Evolutionary conservation across 2,797 vertebrate species (phyloP), one percentile per base, ranked within the genome.

Genomic region (Phoxinus dragarum): DNA sequence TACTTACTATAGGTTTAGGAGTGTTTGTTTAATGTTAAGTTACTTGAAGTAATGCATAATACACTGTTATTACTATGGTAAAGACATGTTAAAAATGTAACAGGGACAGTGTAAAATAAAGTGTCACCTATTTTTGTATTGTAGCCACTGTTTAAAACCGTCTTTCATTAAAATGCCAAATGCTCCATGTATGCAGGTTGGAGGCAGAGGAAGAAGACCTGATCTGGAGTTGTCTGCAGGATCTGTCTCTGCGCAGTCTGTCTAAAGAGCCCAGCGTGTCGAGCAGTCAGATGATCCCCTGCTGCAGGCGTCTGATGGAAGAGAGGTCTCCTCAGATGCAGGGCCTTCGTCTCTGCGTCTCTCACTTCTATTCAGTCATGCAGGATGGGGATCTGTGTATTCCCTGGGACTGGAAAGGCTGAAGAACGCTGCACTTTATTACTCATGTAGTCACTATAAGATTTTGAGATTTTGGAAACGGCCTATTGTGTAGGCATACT

Each of bases 361-460:
- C 98, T 0, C 96, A 97, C 74, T 99, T 97, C 90, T 99, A 98
- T 92, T 98, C 98, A 0, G 97, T 99, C 68, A 94, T 97, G 94
- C 97, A 99, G 90, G 98, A 99, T 4, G 98, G 98, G 68, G 97
- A 98, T 91, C 92, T 99, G 6, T 98, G 97, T 89, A 96, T 99
- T 83, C 98, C 98, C 52, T 99, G 98, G 98, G 96, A 99, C 90
- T 99, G 97, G 97, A 98, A 97, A 90, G 93, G 91, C 86, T 97
- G 94, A 96, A 88, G 10, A 31, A 16, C 4, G 27, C 31, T 47
- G 27, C 16, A 47, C 4, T 36, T 47, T 34, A 66, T 78, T 68
- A 59, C 14, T 61, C 8, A 12, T 68, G 42, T 54, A 72, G 36
- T 67, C 52, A 11, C 34, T n/a, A 27, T 21, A 49, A 59, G 52